Evolutionary conservation across 2,888 invertebrate species (phyloP).

Genomic region (Zonitis immaculata): DNA sequence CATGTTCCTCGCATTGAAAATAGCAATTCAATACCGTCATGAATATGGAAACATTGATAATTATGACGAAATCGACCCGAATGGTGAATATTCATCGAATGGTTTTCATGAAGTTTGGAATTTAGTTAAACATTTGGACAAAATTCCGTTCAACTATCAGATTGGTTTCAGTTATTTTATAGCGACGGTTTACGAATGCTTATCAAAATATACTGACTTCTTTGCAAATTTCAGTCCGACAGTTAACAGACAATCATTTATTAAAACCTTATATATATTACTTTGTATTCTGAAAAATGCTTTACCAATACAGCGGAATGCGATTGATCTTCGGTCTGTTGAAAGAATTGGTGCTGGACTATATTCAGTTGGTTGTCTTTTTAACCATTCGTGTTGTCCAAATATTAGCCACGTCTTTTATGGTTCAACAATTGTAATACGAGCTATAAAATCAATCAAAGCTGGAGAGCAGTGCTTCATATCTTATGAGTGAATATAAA

Average conservation of each 20-base stretch:
- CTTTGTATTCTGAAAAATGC: conserved; percentile 2
- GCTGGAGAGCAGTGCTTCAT: conserved; percentile 21
- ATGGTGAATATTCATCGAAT: conserved; percentile 49
- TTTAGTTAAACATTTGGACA: conserved; percentile 63
- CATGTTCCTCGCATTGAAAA: conserved; percentile 56
- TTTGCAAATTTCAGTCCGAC: conserved; percentile 19
- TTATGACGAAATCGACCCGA: background rate
- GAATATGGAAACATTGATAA: conserved; percentile 39
- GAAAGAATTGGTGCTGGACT: background rate
- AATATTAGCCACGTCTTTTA: conserved; percentile 14
- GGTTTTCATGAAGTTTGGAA: conserved; percentile 57
- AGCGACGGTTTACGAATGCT: conserved; percentile 57
- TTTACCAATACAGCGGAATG: background rate
- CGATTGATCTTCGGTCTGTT: background rate
- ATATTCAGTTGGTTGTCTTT: conserved; percentile 15
- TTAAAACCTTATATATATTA: background rate
- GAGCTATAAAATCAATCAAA: conserved; percentile 15
- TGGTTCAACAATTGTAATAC: conserved; percentile 15
- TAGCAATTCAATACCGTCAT: conserved; percentile 51
- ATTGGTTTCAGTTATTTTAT: conserved; percentile 62
- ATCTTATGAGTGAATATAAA: conserved; percentile 16
- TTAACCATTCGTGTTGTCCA: conserved; percentile 22
- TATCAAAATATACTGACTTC: conserved; percentile 41
- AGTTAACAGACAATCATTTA: conserved; percentile 4
- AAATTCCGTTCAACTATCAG: conserved; percentile 59